Percentiles rank a stretch among this genome's conserved stretches.
Evolutionary conservation across 1,140 invertebrate genomes (phyloP).

Genomic region (Argopecten irradians): DNA sequence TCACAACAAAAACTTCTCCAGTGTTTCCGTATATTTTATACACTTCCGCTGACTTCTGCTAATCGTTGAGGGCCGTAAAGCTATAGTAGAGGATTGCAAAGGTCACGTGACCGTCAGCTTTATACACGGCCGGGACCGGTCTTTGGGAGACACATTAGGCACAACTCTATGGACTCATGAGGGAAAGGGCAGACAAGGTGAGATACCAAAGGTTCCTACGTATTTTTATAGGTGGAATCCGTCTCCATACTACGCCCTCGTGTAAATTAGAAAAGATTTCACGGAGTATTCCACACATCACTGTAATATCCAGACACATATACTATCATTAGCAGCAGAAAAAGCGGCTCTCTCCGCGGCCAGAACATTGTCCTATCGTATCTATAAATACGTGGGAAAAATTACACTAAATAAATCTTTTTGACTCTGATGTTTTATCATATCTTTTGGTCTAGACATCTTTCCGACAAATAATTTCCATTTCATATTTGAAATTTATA

Average conservation of each 20-base stretch:
- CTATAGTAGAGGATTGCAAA: neutral
- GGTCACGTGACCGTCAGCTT: neutral
- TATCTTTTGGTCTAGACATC: neutral
- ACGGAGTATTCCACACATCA: neutral
- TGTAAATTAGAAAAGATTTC: neutral
- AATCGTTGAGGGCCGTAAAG: neutral
- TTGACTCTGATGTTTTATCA: neutral
- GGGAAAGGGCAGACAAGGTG: neutral
- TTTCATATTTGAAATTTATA: neutral
- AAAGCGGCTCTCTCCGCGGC: neutral
- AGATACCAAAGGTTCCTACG: neutral
- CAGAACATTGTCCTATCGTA: neutral
- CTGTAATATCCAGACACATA: slow-evolving; percentile 15
- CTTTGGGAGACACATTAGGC: neutral
- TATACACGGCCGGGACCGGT: neutral
- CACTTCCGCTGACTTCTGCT: no score
- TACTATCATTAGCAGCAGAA: neutral
- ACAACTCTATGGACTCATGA: neutral
- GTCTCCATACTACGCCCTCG: neutral
- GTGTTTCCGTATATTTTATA: neutral
- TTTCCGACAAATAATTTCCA: neutral
- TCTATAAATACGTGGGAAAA: neutral
- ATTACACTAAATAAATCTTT: neutral
- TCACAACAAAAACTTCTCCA: no score
- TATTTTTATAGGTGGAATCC: neutral